A percentile compares a stretch with the other conserved stretches of the same genome.
phyloP scores from a whole-genome alignment of 2,888 invertebrate species.

The Merodon equestris region DNA sequence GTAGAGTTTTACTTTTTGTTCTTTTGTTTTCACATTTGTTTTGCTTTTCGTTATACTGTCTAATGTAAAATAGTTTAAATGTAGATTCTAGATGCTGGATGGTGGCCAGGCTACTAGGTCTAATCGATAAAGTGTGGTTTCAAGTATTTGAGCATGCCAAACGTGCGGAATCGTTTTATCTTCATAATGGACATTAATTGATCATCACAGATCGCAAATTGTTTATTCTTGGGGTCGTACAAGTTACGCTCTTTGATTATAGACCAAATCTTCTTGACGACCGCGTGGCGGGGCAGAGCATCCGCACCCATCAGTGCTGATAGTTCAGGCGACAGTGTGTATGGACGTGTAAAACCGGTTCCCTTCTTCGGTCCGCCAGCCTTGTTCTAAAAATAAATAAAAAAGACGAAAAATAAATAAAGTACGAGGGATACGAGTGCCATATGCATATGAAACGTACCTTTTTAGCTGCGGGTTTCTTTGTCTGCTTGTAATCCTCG shows the following conservation, averaged over 20 bases:
- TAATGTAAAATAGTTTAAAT: conserved; percentile 38
- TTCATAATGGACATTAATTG: conserved; percentile 93
- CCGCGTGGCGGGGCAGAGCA: conserved; percentile 91
- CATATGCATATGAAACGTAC: conserved; percentile 14
- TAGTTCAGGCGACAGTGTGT: conserved; percentile 90
- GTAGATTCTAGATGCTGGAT: conserved; percentile 43
- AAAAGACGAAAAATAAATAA: neutral
- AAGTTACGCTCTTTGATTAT: conserved; percentile 93
- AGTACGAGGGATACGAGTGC: neutral
- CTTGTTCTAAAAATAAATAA: conserved; percentile 38
- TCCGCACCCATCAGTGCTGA: conserved; percentile 89
- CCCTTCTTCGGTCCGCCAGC: conserved; percentile 81
- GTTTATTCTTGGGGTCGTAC: conserved; percentile 96
- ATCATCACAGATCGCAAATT: conserved; percentile 96
- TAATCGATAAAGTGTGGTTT: conserved; percentile 88
- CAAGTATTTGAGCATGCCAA: conserved; percentile 98
- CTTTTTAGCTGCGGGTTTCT: conserved; percentile 72
- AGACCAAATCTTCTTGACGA: conserved; percentile 93
- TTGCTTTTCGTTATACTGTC: conserved; percentile 12
- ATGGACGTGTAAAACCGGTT: conserved; percentile 90
- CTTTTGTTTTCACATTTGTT: conserved; percentile 16
- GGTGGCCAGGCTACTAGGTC: conserved; percentile 8
- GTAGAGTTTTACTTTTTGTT: conserved; percentile 16
- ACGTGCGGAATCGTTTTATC: conserved; percentile 94
- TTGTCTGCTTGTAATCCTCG: conserved; percentile 76